Base-by-base conservation (phyloP, 2,113 vertebrate species). In the Tinamus guttatus region DNA sequence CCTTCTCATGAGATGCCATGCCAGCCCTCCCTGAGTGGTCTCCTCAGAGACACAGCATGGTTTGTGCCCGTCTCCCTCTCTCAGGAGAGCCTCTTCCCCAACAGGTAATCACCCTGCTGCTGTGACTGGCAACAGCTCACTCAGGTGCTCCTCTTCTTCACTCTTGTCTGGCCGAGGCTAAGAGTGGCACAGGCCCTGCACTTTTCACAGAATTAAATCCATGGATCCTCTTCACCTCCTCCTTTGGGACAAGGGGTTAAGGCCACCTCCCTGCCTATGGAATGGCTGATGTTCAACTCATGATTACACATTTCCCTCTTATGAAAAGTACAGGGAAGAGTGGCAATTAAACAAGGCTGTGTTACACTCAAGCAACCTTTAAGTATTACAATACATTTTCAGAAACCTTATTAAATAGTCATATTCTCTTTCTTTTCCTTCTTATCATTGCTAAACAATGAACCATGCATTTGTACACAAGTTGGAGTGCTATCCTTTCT, bases 331-430 rank as follows among this genome's bases (percentile, higher is more conserved):
- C 36, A 54, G 28, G 40, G 14, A 70, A 69, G 15, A 71, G 3
- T 9, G 22, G 30, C 17, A 90, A 76, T 76, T 89, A 87, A 80
- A 58, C 14, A 64, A 76, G 63, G n/a, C 2, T 34, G 76, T 41
- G 18, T 63, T 91, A 51, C n/a, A 62, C 59, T 81, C 86, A 67
- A 81, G 73, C 28, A 34, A 9, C 5, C 34, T 82, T 92, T 94
- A 68, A 94, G 83, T 87, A 76, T 77, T 77, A 40, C 30, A 93
- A 56, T 67, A 41, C 1, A 0, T 87, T 85, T 92, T 73, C 41
- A 85, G 74, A 91, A 86, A 71, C 47, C 24, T 93, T 73, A 79
- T 95, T 88, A 91, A 85, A 78, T 64, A 90, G 30, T 91, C 43
- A 58, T 70, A 85, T 78, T 60, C 47, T 60, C 64, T 86, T 92